phyloP scores from a whole-genome alignment of 2,888 invertebrate species.

The Drosophila borborema region DNA sequence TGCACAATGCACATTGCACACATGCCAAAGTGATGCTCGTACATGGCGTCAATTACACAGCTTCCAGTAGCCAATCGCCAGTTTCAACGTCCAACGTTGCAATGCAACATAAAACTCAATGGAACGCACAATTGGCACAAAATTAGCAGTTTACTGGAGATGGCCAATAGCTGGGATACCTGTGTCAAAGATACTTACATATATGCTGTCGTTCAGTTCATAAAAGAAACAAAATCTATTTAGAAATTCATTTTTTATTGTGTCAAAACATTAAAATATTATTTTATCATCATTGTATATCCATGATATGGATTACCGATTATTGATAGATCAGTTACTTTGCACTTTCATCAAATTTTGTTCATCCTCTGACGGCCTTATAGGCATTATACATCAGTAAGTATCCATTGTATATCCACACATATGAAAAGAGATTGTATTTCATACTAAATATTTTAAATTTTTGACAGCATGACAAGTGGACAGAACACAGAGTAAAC shows the following conservation, averaged over 20 bases:
- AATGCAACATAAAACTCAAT: conserved; percentile 33
- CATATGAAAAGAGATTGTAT: not conserved
- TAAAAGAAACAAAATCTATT: not conserved
- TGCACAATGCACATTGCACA: conserved; percentile 30
- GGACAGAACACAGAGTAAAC: not conserved
- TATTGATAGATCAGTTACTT: not conserved
- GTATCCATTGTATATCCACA: not conserved
- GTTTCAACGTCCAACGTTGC: not conserved
- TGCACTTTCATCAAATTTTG: no score
- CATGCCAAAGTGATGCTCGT: conserved; percentile 19
- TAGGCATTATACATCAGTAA: not conserved
- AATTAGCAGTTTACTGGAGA: conserved; percentile 15
- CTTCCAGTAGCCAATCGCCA: conserved; percentile 8
- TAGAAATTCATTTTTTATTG: not conserved
- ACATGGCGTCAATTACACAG: conserved; percentile 40
- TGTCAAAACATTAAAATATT: not conserved
- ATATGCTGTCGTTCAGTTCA: not conserved
- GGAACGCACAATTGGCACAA: conserved; percentile 23
- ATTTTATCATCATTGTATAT: not conserved
- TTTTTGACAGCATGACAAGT: not conserved
- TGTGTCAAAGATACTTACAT: not conserved
- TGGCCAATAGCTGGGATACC: conserved; percentile 15
- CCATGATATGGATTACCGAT: not conserved
- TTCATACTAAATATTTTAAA: not conserved
- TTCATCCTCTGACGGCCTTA: not conserved